Evolutionary conservation across 2,888 invertebrate species (phyloP), one percentile per base, ranked within the genome.

Genomic region (Eilema griseolum): DNA sequence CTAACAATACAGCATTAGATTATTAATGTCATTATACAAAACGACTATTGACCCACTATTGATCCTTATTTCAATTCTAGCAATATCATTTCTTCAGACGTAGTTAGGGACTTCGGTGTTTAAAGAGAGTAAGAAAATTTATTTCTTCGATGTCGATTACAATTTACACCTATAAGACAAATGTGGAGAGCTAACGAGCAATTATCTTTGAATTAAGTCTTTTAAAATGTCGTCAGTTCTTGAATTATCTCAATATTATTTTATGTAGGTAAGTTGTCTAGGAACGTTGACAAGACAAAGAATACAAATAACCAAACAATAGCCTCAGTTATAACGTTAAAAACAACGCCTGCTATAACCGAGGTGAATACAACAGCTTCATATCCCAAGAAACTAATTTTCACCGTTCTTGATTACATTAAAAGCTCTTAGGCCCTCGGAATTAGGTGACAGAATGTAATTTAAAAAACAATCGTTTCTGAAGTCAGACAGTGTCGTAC

Each of bases 291-390:
- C 31, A 65, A 56, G 52, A 28, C 10, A 52, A 52, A 59, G 7
- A 28, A 28, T 5, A 59, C 52, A 52, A 52, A 52, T n/a, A 52
- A 52, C 2, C 10, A 52, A 10, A 52, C 52, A 52, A 52, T 46
- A 46, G 20, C 20, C 20, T 46, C 2, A n/a, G 52, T 52, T 52
- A 52, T 10, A n/a, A n/a, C 1, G 20, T n/a, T 52, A 52, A 52
- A 46, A 52, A 52, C 52, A 52, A n/a, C 8, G n/a, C 7, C 46
- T 5, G 46, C 23, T 41, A 57, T 28, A 28, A 8, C 57, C 26
- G 16, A 66, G 70, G 61, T 72, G 57, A 66, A 75, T 52, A 60
- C 26, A 73, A 41, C 60, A 66, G n/a, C 26, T 59, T 20, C 16
- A 52, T 31, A 12, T 26, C 61, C 52, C 52, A 46, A 61, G 61